Conservation (phyloP, 2,888 invertebrate genomes). For the Adelognathus sp. region DNA sequence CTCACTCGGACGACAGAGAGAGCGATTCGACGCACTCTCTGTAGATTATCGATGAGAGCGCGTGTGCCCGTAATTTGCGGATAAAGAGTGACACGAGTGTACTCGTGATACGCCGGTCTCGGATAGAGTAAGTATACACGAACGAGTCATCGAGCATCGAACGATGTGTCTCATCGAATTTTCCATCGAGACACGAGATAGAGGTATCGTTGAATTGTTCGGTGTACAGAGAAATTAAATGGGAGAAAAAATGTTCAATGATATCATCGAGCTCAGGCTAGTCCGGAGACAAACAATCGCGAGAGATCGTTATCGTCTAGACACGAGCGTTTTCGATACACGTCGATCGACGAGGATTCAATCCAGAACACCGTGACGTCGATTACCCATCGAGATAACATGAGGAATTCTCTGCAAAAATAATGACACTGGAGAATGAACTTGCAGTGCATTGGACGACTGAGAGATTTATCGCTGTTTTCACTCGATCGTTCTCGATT, state of each 20-base stretch:
- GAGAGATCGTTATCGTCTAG: slow-evolving; percentile 18
- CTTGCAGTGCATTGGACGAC: not conserved
- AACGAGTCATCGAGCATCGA: not conserved
- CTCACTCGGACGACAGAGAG: slow-evolving; percentile 13
- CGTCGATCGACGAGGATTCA: not conserved
- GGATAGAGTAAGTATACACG: not conserved
- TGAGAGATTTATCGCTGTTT: slow-evolving; percentile 59
- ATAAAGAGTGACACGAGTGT: slow-evolving; percentile 51
- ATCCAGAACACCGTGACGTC: not conserved
- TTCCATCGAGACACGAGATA: slow-evolving; percentile 12
- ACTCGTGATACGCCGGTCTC: slow-evolving; percentile 26
- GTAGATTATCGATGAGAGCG: slow-evolving; percentile 51
- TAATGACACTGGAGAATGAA: not conserved
- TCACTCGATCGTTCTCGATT: slow-evolving; percentile 47
- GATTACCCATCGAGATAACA: not conserved
- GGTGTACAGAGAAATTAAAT: not conserved
- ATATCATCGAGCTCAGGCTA: slow-evolving; percentile 2
- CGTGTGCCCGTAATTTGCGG: slow-evolving; percentile 51
- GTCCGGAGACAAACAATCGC: not conserved
- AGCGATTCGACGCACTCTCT: slow-evolving; percentile 20
- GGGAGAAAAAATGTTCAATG: not conserved
- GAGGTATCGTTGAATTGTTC: slow-evolving; percentile 9
- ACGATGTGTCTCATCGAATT: slow-evolving; percentile 38
- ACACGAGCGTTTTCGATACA: not conserved
- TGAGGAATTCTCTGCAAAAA: not conserved